Evolutionary conservation across 2,888 invertebrate genomes (phyloP).

Genomic region (Notocelia uddmanniana): DNA sequence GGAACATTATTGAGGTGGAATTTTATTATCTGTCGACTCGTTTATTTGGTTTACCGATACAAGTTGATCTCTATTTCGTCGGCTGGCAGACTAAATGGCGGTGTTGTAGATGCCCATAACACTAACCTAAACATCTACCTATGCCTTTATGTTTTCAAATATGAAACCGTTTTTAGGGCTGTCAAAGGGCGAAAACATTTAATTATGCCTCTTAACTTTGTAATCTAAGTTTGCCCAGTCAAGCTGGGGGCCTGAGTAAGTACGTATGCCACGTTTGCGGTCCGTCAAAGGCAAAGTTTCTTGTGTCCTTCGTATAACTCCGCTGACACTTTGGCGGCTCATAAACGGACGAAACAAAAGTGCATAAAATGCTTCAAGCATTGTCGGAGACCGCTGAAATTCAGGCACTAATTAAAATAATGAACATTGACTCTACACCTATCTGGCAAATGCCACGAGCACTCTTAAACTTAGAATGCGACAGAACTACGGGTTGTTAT

Average conservation of each 20-base stretch:
- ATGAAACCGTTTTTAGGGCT: background rate
- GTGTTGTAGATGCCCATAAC: background rate
- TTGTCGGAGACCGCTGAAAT: constrained; percentile 32
- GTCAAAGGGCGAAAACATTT: constrained; percentile 19
- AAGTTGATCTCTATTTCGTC: constrained; percentile 7
- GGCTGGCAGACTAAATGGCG: background rate
- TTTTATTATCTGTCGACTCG: background rate
- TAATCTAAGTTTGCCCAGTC: constrained; percentile 23
- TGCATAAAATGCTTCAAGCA: constrained; percentile 30
- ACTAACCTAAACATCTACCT: background rate
- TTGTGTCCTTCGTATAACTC: constrained; percentile 55
- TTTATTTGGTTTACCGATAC: constrained; percentile 7
- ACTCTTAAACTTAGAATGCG: constrained; percentile 25
- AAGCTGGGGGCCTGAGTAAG: background rate
- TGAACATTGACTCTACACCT: constrained; percentile 29
- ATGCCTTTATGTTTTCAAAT: background rate
- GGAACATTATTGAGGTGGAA: background rate
- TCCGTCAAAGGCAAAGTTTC: constrained; percentile 64
- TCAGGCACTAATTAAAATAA: constrained; percentile 40
- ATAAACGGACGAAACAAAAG: constrained; percentile 30
- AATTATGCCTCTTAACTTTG: constrained; percentile 36
- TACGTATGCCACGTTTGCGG: constrained; percentile 55
- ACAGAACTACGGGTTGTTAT: constrained; percentile 4
- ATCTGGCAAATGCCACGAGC: constrained; percentile 18
- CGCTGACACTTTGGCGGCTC: constrained; percentile 33